Base-by-base conservation (phyloP, 2,797 vertebrate species). In the Atherinosoma microstoma region DNA sequence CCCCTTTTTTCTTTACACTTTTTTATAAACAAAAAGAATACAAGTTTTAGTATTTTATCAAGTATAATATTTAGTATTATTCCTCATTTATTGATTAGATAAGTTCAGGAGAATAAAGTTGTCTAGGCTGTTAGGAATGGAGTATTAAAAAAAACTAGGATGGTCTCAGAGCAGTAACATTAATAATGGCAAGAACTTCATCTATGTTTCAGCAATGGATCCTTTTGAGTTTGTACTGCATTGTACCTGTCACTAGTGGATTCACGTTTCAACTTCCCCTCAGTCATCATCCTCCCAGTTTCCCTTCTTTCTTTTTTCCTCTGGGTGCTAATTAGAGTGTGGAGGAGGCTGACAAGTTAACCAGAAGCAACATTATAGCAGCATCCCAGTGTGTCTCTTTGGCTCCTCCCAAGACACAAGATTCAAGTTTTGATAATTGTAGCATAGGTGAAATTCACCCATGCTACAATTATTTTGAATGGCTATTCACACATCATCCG, bases 301-400 rank as follows among this genome's bases (percentile, higher is more conserved):
- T 62, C 49, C 69, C 74, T 67, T 76, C 54, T 35, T 49, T 16
- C 57, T 75, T 56, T 76, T 82, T 76, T 94, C 89, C 90, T 93
- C 70, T 90, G 91, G 89, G 93, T 93, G 67, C 87, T 94, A 93
- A 95, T 94, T 93, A 92, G 81, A 85, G 84, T 84, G 85, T 70
- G 53, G 73, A 67, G 68, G 74, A 87, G 71, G 81, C 75, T 85
- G 74, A 85, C 72, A 84, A 83, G 79, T 78, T 76, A 80, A 84
- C 82, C 80, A 85, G 61, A 70, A 83, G 66, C 73, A 45, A 67
- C 57, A 53, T 72, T 47, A 73, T 10, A 49, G 63, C 67, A 79
- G 51, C 67, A 75, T 85, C 70, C 32, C 54, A 11, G 9, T 68
- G 53, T 59, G 66, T 88, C 81, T 89, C 78, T 58, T 20, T 78